Base-by-base conservation (phyloP, 1,140 invertebrate species). In the Bacillus rossius region DNA sequence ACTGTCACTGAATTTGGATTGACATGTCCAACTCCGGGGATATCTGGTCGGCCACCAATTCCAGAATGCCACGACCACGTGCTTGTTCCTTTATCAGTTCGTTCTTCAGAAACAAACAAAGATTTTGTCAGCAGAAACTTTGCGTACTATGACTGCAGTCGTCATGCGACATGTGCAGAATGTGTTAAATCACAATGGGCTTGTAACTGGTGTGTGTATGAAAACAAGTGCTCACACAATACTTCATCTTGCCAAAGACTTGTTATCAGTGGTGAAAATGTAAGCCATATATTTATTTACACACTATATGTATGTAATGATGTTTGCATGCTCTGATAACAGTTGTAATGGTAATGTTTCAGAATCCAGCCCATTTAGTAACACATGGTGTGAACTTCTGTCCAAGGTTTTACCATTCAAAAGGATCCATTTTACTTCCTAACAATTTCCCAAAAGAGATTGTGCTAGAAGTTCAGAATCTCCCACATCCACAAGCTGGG, bases 121-220 rank as follows among this genome's bases (percentile, higher is more conserved):
- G 94, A 97, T 73, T 96, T 98, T 79, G 94, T 97, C 3, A 93
- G 91, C 1, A 80, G 89, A 50, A 89, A 89, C 72, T 97, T 98
- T 75, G 92, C 92, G 13, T 97, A 92, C 71, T 98, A 92, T 73
- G 93, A 98, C 74, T 98, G 96, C 71, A 87, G 86, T 7, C 83
- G 86, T 56, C 94, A 98, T 71, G 84, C 79, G 10, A 91, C 89
- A 64, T 96, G 93, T 72, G 82, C 84, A 42, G 84, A 87, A 34
- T 96, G 93, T 73, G 90, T 95, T 3, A 84, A 84, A 65, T 91
- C 90, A 53, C 84, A 89, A 63, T 96, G 93, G 93, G 85, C 87
- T 2, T 96, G 93, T 68, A 94, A 91, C 68, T 96, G 96, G 96
- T 98, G 96, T 75, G 89, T 97, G 50, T 94, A 93, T 71, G 92